Conservation (phyloP, 2,797 vertebrate species). For the Buceros bicornis region DNA sequence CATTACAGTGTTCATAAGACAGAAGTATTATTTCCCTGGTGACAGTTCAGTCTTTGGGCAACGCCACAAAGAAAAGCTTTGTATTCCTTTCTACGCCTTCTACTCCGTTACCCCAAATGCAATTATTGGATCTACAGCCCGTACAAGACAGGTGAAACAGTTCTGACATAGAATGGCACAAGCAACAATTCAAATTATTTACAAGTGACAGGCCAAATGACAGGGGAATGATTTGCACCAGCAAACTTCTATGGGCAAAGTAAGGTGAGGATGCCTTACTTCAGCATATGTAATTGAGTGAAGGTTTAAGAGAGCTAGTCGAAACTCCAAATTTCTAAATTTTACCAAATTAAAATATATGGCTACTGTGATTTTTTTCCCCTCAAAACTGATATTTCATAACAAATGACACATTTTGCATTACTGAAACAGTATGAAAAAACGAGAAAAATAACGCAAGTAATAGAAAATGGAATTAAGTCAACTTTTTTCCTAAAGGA, state of each 20-base stretch:
- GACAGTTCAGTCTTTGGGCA: conserved; percentile 57
- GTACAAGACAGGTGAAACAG: conserved; percentile 50
- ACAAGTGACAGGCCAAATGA: not conserved
- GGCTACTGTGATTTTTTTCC: not conserved
- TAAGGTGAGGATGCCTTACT: not conserved
- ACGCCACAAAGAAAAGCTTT: conserved; percentile 54
- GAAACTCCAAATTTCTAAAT: not conserved
- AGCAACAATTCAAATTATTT: conserved; percentile 28
- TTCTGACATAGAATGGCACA: conserved; percentile 28
- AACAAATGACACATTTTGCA: not conserved
- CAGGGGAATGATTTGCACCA: not conserved
- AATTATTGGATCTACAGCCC: conserved; percentile 43
- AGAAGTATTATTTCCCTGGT: conserved; percentile 58
- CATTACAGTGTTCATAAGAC: conserved; percentile 39
- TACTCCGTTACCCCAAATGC: not conserved
- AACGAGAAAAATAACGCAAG: not conserved
- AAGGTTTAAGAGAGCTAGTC: not conserved
- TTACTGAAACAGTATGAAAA: not conserved
- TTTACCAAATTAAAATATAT: not conserved
- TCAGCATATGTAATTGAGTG: not conserved
- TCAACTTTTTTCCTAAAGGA: not conserved
- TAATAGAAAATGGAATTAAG: not conserved
- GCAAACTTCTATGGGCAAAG: not conserved
- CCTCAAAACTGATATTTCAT: not conserved
- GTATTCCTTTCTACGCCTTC: conserved; percentile 11